These are phyloP conservation scores for Drosophila prosaltans DNA, from an alignment of 1,140 invertebrate species.

Conservation along the genomic window DNA sequence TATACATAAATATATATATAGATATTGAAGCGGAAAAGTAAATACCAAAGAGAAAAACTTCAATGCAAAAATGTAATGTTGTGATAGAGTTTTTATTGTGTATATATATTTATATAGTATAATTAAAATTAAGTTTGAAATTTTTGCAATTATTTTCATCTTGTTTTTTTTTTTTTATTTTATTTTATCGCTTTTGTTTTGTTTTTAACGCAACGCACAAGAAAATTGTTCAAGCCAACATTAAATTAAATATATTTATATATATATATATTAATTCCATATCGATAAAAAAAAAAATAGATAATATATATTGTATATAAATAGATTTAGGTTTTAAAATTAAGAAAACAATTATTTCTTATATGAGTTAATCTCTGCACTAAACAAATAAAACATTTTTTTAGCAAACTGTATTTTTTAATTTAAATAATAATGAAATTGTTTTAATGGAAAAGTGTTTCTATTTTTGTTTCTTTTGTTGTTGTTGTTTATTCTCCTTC, in stretches of 20 bases:
- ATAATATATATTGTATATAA: conserved; percentile 6
- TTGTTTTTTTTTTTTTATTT: conserved; percentile 45
- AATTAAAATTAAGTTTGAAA: conserved; percentile 63
- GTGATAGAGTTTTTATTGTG: conserved; percentile 68
- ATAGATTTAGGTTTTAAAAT: conserved; percentile 40
- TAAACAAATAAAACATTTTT: conserved; percentile 23
- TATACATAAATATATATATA: not conserved
- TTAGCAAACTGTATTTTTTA: conserved; percentile 38
- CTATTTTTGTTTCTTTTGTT: conserved; percentile 12
- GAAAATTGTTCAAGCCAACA: conserved; percentile 66
- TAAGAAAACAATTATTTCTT: conserved; percentile 73
- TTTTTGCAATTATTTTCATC: conserved; percentile 14
- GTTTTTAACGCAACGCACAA: conserved; percentile 79
- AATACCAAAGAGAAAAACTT: conserved; percentile 29
- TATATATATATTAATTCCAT: conserved; percentile 30
- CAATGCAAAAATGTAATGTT: conserved; percentile 54
- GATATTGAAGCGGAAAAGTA: conserved; percentile 23
- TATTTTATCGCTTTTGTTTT: conserved; percentile 25
- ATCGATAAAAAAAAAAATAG: conserved; percentile 22
- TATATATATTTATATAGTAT: conserved; percentile 55
- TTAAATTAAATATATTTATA: conserved; percentile 61
- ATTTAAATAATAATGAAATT: conserved; percentile 63
- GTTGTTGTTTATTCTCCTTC: not conserved
- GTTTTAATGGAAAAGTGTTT: conserved; percentile 63
- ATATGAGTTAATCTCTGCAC: conserved; percentile 48